Evolutionary conservation across 2,888 invertebrate genomes (phyloP).

Genomic region (Drosophila neutralis): DNA sequence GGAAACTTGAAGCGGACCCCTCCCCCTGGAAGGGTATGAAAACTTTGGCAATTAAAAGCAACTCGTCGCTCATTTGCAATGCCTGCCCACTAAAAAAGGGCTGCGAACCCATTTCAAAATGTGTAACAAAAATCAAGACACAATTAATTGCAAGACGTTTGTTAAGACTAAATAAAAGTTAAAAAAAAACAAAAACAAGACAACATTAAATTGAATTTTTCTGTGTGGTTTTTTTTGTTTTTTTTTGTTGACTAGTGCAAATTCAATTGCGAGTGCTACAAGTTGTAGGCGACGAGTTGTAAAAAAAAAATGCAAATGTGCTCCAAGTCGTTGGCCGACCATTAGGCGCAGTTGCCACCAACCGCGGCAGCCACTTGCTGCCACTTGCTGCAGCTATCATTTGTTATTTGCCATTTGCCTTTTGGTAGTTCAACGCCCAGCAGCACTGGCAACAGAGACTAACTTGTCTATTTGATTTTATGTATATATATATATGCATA

Average conservation of each 20-base stretch:
- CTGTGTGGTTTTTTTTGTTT: slow-evolving; percentile 6
- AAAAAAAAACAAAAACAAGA: background rate
- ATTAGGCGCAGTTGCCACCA: slow-evolving; percentile 51
- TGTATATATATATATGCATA: background rate
- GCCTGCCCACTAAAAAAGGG: slow-evolving; percentile 37
- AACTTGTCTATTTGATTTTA: slow-evolving; percentile 34
- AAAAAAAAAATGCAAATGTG: slow-evolving; percentile 70
- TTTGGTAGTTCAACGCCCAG: slow-evolving; percentile 32
- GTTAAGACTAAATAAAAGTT: slow-evolving; percentile 34
- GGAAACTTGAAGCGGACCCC: background rate
- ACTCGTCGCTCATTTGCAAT: slow-evolving; percentile 61
- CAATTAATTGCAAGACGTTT: slow-evolving; percentile 77
- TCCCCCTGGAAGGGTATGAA: slow-evolving; percentile 19
- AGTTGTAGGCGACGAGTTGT: slow-evolving; percentile 68
- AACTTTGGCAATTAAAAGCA: slow-evolving; percentile 71
- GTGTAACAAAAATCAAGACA: slow-evolving; percentile 73
- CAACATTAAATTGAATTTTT: slow-evolving; percentile 65
- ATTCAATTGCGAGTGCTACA: slow-evolving; percentile 67
- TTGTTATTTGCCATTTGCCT: slow-evolving; percentile 49
- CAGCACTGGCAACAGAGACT: slow-evolving; percentile 35
- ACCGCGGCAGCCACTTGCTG: slow-evolving; percentile 48
- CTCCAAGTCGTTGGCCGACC: slow-evolving; percentile 36
- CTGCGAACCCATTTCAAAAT: slow-evolving; percentile 64
- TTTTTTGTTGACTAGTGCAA: slow-evolving; percentile 35
- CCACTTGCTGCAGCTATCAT: slow-evolving; percentile 54